Evolutionary conservation across 1,140 invertebrate genomes (phyloP), one percentile per base, ranked within the genome.

Genomic region (Drosophila funebris): DNA sequence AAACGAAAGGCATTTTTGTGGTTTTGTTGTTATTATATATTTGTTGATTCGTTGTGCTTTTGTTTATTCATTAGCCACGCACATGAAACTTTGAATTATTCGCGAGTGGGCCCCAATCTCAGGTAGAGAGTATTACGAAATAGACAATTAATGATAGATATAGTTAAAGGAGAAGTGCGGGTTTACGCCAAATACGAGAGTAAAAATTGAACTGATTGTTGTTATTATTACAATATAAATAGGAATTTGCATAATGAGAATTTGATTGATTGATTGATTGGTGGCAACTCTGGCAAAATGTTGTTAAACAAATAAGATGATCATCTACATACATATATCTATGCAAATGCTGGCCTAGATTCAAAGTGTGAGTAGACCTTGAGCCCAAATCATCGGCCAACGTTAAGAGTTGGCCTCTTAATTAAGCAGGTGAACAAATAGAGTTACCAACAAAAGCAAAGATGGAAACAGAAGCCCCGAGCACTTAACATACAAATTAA

Each of bases 1-100:
- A 85, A 85, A 77, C 82, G 81, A 85, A 85, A 85, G 82, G 61
- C 60, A 83, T 83, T 77, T 14, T 13, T 60, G 37, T 24, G 9
- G 29, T 56, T 52, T 61, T 24, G 61, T 56, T 56, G 11, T 18
- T 62, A 43, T 27, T 27, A 27, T 27, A n/a, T n/a, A n/a, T 46
- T 33, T 58, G 20, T 52, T 41, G 14, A 73, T 64, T 66, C 58
- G 60, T 61, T 68, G 60, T 74, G 44, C 43, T 66, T 66, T 76
- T 80, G 73, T 76, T 69, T 79, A 78, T 79, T 84, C 36, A 84
- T 84, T 69, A 72, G 67, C 41, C 43, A 27, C 39, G 60, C 60
- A 63, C 58, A 61, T 61, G 58, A 61, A 37, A 46, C 44, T 50
- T 22, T 37, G 44, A 60, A 61, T 61, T 50, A 61, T 61, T 61